Evolutionary conservation across 2,113 vertebrate species (phyloP).

Genomic region (Bubo scandiacus): DNA sequence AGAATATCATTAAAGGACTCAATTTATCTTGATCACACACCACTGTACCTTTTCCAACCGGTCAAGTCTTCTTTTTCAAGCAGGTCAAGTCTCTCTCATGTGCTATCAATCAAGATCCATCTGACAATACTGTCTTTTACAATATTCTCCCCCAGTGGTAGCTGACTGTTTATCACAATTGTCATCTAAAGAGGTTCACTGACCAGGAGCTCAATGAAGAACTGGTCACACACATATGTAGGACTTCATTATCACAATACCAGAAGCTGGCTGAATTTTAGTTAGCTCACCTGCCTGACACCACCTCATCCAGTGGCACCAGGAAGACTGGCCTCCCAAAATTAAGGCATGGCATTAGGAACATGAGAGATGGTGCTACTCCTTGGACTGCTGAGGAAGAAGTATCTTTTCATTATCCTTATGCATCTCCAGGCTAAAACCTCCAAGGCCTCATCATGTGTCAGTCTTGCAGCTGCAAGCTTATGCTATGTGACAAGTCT

Average conservation of each 20-base stretch:
- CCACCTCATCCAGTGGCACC: background rate
- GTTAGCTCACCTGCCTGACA: background rate
- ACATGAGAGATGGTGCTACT: background rate
- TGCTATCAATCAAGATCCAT: background rate
- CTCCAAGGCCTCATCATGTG: background rate
- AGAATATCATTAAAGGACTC: background rate
- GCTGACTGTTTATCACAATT: background rate
- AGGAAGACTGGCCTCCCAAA: background rate
- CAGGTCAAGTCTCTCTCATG: background rate
- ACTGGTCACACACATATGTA: background rate
- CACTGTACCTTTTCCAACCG: background rate
- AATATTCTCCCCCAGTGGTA: background rate
- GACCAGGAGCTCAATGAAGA: background rate
- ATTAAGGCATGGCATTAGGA: background rate
- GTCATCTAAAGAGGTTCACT: background rate
- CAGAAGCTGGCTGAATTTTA: background rate
- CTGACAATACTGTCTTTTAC: background rate
- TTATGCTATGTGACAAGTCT: background rate
- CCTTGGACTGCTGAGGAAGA: background rate
- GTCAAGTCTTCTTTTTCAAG: background rate
- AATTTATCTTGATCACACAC: background rate
- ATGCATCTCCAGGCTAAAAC: background rate
- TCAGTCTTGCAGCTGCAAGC: background rate
- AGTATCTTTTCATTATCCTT: background rate
- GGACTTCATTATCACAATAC: background rate